These are phyloP conservation scores for Setipinna tenuifilis DNA, from an alignment of 2,797 vertebrate genomes.

Conservation along the genomic window DNA sequence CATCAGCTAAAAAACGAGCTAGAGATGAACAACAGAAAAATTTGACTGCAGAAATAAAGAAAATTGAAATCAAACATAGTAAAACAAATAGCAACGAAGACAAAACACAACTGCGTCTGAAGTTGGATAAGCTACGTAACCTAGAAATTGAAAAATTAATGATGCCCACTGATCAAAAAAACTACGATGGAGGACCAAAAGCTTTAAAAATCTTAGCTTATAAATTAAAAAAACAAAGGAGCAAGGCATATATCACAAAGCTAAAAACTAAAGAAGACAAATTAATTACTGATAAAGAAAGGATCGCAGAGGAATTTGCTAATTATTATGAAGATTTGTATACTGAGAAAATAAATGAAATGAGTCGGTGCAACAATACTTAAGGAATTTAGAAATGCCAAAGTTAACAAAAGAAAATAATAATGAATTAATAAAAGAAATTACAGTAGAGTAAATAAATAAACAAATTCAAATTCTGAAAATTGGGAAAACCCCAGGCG, in stretches of 20 bases:
- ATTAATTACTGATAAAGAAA: neutral
- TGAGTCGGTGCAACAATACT: neutral
- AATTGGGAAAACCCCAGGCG: neutral
- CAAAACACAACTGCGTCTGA: neutral
- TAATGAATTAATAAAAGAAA: neutral
- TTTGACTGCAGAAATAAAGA: neutral
- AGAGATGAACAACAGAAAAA: neutral
- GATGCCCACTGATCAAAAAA: neutral
- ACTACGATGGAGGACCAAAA: neutral
- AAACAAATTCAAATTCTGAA: neutral
- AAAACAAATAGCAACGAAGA: neutral
- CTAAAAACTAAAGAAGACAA: neutral
- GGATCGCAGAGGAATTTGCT: neutral
- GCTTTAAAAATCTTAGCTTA: neutral
- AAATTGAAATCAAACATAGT: neutral
- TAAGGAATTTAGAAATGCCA: neutral
- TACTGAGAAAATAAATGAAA: neutral
- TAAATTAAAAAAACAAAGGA: neutral
- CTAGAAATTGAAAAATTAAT: neutral
- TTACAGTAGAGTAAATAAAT: neutral
- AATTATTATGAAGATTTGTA: too few species aligned
- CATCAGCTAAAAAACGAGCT: too few species aligned
- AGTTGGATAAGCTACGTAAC: neutral
- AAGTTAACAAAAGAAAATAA: neutral
- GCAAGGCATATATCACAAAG: neutral